Base-by-base conservation (phyloP, 2,113 vertebrate species). In the Atherinomorus stipes region DNA sequence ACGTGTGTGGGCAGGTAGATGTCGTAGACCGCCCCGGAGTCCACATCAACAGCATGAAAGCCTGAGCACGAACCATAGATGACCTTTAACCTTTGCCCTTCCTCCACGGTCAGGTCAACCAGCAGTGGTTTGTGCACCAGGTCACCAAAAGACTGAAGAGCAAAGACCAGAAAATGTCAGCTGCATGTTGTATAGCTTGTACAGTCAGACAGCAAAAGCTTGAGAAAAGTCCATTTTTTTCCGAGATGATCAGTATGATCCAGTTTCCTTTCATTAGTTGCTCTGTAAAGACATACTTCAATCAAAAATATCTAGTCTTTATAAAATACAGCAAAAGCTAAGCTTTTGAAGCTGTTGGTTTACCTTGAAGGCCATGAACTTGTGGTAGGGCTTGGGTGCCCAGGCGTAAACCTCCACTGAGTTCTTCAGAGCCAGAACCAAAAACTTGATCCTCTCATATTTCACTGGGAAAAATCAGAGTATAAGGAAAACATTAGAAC, bases 291-390 rank as follows among this genome's bases (percentile, higher is more conserved):
- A 44, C 16, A 6, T 44, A 18, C 15, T 7, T 44, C 15, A 13
- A 13, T 44, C 42, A 16, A 44, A 44, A 44, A 44, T 16, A 13
- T 18, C 1, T 16, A 44, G 9, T 44, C 3, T 16, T 18, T 4
- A 16, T 44, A 16, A 10, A 28, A 34, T 7, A 9, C 31, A 34
- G 9, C 5, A 34, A 34, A 34, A 34, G 31, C 28, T 13, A 23
- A 26, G 23, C 7, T 31, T 1, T 28, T 18, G 5, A 23, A 16
- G 11, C 18, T 56, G 19, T 2, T 4, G 6, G 50, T 70, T 94
- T 94, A 98, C 97, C 96, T 99, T 99, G 92, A 99, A 99, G 91
- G 98, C 98, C 98, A 99, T 99, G 88, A 99, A 99, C 87, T 99
- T 99, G 90, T 99, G 98, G 88, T 99, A 99, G 71, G 98, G 98